Evolutionary conservation across 2,797 vertebrate genomes (phyloP).

Genomic region (Pseudomugil tenellus): DNA sequence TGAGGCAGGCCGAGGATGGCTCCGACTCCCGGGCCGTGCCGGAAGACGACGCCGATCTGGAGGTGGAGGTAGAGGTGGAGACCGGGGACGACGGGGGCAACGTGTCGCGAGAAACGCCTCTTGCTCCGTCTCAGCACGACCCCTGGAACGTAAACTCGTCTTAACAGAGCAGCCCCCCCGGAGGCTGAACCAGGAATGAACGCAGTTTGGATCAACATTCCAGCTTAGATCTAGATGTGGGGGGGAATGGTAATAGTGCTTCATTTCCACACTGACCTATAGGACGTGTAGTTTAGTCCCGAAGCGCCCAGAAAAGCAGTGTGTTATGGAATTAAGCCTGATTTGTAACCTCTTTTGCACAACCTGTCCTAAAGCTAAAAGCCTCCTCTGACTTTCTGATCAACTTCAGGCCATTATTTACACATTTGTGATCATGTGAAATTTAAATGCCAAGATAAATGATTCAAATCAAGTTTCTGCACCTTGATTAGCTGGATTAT

Average conservation of each 20-base stretch:
- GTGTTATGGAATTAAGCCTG: constrained; percentile 40
- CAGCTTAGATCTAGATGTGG: constrained; percentile 10
- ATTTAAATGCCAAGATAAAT: background rate
- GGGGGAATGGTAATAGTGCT: constrained; percentile 2
- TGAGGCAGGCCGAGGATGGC: constrained; percentile 64
- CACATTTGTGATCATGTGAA: background rate
- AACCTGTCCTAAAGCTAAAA: constrained; percentile 4
- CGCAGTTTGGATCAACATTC: background rate
- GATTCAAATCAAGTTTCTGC: constrained; percentile 4
- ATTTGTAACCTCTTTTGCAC: constrained; percentile 56
- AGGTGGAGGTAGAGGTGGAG: constrained; percentile 61
- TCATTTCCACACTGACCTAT: constrained; percentile 21
- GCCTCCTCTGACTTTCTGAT: background rate
- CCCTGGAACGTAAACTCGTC: constrained; percentile 77
- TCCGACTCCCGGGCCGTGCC: constrained; percentile 78
- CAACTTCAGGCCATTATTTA: background rate
- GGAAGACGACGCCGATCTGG: constrained; percentile 72
- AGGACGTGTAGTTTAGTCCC: background rate
- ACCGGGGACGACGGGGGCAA: constrained; percentile 70
- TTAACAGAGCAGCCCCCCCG: constrained; percentile 68
- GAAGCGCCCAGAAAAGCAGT: constrained; percentile 25
- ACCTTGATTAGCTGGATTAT: too few species aligned
- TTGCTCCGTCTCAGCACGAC: constrained; percentile 75
- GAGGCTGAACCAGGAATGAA: constrained; percentile 72
- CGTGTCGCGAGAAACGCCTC: constrained; percentile 74